Percentiles rank a stretch among this genome's conserved stretches.
These are phyloP conservation scores for Sicus ferrugineus DNA, from an alignment of 2,888 invertebrate species.

Conservation along the genomic window DNA sequence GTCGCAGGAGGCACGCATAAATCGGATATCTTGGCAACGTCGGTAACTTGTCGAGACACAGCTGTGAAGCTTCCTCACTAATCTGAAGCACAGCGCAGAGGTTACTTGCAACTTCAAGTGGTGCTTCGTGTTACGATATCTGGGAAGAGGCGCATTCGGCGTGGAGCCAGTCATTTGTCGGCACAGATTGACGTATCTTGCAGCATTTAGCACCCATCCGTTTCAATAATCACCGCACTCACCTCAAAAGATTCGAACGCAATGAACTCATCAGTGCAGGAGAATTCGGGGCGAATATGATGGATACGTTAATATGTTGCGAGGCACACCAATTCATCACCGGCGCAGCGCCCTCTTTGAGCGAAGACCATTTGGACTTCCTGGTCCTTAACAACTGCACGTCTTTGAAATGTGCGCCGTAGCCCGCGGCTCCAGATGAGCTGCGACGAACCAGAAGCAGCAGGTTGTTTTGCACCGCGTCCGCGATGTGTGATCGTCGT, in stretches of 20 bases:
- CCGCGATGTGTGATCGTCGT: slow-evolving; percentile 47
- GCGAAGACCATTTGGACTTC: slow-evolving; percentile 18
- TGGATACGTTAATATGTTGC: slow-evolving; percentile 27
- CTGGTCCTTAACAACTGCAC: slow-evolving; percentile 12
- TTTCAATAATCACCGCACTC: slow-evolving; percentile 31
- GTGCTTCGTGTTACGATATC: no score
- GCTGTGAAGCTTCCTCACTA: no score
- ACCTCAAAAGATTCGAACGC: slow-evolving; percentile 27
- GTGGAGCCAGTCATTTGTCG: neutral
- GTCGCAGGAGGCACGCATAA: no score
- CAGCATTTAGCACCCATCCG: slow-evolving; percentile 24
- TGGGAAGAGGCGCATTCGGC: no score
- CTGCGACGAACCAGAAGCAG: slow-evolving; percentile 21
- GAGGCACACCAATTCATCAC: slow-evolving; percentile 28
- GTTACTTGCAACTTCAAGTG: no score
- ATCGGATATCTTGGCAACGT: no score
- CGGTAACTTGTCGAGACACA: no score
- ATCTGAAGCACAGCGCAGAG: no score
- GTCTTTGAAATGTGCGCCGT: slow-evolving; percentile 29
- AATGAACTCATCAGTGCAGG: slow-evolving; percentile 29
- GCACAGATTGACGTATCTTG: slow-evolving; percentile 20
- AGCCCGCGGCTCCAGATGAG: slow-evolving; percentile 15
- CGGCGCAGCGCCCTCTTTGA: slow-evolving; percentile 18
- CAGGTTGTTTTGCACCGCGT: slow-evolving; percentile 34
- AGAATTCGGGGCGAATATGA: slow-evolving; percentile 25